These are phyloP conservation scores for Leptosomus discolor DNA, from an alignment of 2,113 vertebrate genomes.

Conservation along the genomic window DNA sequence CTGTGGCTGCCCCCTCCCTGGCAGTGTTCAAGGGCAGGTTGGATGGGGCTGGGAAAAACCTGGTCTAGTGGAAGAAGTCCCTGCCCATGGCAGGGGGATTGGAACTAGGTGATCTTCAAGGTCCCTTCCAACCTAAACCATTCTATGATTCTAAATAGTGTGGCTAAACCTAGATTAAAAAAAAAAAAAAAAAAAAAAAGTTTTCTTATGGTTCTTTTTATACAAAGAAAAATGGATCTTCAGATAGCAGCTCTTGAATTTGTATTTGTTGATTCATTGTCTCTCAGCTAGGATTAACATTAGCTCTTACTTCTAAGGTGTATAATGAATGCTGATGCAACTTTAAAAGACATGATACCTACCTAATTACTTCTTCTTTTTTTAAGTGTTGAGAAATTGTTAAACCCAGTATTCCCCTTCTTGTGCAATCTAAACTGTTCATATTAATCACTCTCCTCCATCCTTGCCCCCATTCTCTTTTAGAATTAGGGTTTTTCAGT, in stretches of 20 bases:
- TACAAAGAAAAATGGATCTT: not conserved
- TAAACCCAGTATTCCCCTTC: not conserved
- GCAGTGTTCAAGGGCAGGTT: no score
- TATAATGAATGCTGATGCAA: not conserved
- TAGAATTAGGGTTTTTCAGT: not conserved
- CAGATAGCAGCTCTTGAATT: not conserved
- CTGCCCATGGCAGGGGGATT: no score
- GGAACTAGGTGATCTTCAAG: no score
- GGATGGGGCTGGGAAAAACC: no score
- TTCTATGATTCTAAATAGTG: no score
- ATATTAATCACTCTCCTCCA: not conserved
- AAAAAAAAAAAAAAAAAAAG: no score
- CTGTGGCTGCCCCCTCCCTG: no score
- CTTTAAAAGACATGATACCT: not conserved
- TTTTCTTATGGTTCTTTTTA: not conserved
- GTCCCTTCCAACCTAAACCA: no score
- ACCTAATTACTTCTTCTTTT: not conserved
- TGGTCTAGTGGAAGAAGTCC: no score
- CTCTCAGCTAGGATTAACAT: not conserved
- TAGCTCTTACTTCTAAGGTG: not conserved
- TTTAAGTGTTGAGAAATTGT: not conserved
- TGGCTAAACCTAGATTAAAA: not conserved
- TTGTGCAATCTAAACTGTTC: not conserved
- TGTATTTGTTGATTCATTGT: not conserved
- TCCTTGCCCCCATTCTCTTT: not conserved